Conservation (phyloP, 2,113 vertebrate species). For the Odobenus rosmarus region DNA sequence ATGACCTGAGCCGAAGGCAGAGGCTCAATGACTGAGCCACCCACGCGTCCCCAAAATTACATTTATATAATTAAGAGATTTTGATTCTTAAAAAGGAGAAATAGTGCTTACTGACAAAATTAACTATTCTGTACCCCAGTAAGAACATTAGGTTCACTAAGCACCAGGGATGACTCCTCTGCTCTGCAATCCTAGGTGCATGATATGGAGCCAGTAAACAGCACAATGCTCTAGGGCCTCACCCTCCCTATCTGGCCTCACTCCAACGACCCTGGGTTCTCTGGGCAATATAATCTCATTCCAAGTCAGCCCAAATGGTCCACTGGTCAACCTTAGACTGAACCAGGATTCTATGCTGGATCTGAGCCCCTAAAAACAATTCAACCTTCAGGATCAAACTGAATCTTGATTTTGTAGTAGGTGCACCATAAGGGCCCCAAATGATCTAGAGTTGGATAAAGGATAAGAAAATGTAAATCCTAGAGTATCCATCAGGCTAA, state of each 20-base stretch:
- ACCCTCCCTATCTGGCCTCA: neutral
- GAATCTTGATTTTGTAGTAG: neutral
- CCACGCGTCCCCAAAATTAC: neutral
- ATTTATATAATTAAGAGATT: neutral
- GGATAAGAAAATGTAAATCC: conserved; percentile 19
- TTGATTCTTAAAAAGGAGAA: conserved; percentile 9
- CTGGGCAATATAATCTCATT: neutral
- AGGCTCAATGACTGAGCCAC: too few relatives aligned
- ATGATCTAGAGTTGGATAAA: neutral
- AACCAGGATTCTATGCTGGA: neutral
- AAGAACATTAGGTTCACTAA: neutral
- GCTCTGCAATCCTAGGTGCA: too few relatives aligned
- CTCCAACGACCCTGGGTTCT: neutral
- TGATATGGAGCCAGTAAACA: neutral
- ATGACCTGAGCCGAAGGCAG: too few relatives aligned
- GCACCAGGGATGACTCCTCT: neutral
- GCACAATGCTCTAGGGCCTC: neutral
- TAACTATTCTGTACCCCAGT: neutral
- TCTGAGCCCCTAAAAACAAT: neutral
- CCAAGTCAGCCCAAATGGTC: neutral
- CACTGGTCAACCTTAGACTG: neutral
- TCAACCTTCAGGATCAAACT: neutral
- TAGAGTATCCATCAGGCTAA: neutral
- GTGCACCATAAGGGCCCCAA: neutral
- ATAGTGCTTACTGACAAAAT: neutral